These are phyloP conservation scores for Channa striata DNA, from an alignment of 2,797 vertebrate genomes.

Conservation along the genomic window DNA sequence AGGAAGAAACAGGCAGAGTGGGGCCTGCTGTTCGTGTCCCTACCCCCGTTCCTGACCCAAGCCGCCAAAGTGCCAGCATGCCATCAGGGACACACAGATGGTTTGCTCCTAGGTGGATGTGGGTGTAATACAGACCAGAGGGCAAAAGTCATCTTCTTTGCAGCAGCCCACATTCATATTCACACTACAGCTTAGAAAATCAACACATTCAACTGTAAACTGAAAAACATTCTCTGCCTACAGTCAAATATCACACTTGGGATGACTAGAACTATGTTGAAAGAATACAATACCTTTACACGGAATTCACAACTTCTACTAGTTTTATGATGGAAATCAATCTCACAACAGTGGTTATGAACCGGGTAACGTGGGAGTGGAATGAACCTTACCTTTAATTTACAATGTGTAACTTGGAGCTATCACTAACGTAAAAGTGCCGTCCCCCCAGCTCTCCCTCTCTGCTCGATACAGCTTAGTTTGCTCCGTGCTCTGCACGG, in stretches of 20 bases:
- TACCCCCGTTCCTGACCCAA: constrained; percentile 42
- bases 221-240: constrained; percentile 52
- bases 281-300: constrained; percentile 16
- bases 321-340: constrained; percentile 8
- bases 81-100: constrained; percentile 78
- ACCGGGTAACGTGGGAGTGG: background rate
- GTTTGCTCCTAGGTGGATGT: constrained; percentile 74
- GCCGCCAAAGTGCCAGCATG: constrained; percentile 65
- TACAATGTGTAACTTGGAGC: no score
- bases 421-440: no score
- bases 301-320: background rate
- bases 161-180: constrained; percentile 68
- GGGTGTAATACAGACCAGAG: constrained; percentile 77
- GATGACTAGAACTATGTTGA: constrained; percentile 35
- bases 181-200: constrained; percentile 64
- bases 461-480: no score
- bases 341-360: background rate
- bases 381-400: background rate
- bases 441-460: no score
- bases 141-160: constrained; percentile 68
- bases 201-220: constrained; percentile 53
- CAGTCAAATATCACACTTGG: constrained; percentile 45
- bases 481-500: no score
- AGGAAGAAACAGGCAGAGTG: constrained; percentile 59
- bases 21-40: constrained; percentile 58